Evolutionary conservation across 1,140 invertebrate species (phyloP).

Genomic region (Diploscapter pachys): DNA sequence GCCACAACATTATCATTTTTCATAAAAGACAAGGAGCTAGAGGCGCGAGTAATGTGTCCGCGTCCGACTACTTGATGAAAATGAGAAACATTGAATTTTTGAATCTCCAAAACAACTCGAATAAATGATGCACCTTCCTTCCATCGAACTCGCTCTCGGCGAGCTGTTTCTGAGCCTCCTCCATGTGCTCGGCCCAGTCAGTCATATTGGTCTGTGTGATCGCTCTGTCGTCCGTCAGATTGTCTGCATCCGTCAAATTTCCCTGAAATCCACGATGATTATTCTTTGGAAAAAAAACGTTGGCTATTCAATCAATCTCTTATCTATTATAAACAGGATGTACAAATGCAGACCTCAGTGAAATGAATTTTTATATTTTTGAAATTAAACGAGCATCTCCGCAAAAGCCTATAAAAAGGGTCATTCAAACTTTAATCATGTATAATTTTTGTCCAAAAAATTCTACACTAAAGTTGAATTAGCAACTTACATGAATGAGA

Average conservation of each 20-base stretch:
- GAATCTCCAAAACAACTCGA: background rate
- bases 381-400: too few relatives aligned
- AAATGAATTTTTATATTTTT: too few relatives aligned
- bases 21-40: too few relatives aligned
- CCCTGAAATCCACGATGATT: background rate
- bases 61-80: too few relatives aligned
- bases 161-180: constrained; percentile 4
- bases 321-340: background rate
- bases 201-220: constrained; percentile 4
- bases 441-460: too few relatives aligned
- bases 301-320: constrained; percentile 2
- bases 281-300: background rate
- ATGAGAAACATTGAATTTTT: too few relatives aligned
- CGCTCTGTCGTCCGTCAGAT: background rate
- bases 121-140: background rate
- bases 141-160: background rate
- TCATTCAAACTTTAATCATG: too few relatives aligned
- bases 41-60: too few relatives aligned
- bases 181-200: constrained; percentile 1
- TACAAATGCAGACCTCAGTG: too few relatives aligned
- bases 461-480: too few relatives aligned
- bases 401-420: too few relatives aligned
- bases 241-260: constrained; percentile 1
- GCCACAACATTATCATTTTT: too few relatives aligned
- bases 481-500: constrained; percentile 45